phyloP scores from a whole-genome alignment of 2,888 invertebrate genomes.

The Sphaerophoria taeniata region DNA sequence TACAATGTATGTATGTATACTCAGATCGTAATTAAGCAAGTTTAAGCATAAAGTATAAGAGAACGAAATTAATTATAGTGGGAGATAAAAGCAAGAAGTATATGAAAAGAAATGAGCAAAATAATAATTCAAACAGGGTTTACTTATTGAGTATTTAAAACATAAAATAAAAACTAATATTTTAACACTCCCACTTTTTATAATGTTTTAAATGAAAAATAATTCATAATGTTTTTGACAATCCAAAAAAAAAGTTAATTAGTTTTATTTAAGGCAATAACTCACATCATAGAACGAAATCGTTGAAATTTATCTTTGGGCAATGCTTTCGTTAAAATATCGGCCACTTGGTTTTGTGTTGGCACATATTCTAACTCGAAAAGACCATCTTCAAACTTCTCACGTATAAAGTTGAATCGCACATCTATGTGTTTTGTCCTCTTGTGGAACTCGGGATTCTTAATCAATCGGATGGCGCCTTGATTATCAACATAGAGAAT shows the following conservation, averaged over 20 bases:
- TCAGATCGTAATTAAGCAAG: too few relatives aligned
- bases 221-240: too few relatives aligned
- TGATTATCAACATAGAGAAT: slow-evolving; percentile 25
- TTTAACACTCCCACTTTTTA: slow-evolving; percentile 18
- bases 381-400: slow-evolving; percentile 28
- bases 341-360: slow-evolving; percentile 45
- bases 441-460: slow-evolving; percentile 35
- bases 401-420: slow-evolving; percentile 28
- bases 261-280: slow-evolving; percentile 15
- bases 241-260: slow-evolving; percentile 4
- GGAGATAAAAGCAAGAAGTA: not conserved
- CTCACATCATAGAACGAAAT: slow-evolving; percentile 45
- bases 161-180: not conserved
- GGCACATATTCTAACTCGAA: slow-evolving; percentile 4
- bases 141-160: slow-evolving; percentile 2
- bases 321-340: slow-evolving; percentile 46
- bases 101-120: not conserved
- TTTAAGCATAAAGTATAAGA: too few relatives aligned
- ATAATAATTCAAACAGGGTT: not conserved
- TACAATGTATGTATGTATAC: too few relatives aligned
- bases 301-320: slow-evolving; percentile 44
- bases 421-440: slow-evolving; percentile 59
- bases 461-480: slow-evolving; percentile 40
- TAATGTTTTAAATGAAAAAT: not conserved
- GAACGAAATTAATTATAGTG: too few relatives aligned